Base-by-base conservation (phyloP, 2,113 vertebrate genomes). In the Dicaeum eximium region DNA sequence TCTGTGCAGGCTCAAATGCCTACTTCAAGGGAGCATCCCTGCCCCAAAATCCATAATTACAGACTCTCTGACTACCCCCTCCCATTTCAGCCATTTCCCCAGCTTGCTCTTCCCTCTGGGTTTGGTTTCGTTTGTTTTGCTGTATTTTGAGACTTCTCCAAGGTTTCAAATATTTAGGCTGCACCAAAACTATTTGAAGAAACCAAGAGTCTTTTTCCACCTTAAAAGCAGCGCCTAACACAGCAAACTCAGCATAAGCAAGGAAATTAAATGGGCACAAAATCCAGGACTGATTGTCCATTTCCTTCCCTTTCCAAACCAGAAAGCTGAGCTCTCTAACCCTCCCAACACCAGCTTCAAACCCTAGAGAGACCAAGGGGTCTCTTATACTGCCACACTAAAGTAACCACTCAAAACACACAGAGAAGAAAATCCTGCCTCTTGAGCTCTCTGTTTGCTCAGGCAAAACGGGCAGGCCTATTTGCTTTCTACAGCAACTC, bases 291-390 rank as follows among this genome's bases (percentile, higher is more conserved):
- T 51, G 73, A 85, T 72, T 95, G 82, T 66, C 70, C 70, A 82
- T 81, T 95, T 95, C 92, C 96, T 96, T 94, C 91, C 95, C 88
- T 67, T 85, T 62, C 81, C 74, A 94, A 91, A 81, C 77, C 94
- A 95, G 83, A 90, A 95, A 83, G 71, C 57, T 64, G 51, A 95
- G 87, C 31, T 87, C 73, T 75, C 56, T 38, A 94, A 80, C 60
- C 42, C 44, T 92, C 65, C 56, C 78, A 87, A 82, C 84, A 90
- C 38, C 61, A 94, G 57, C 48, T 78, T 83, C 57, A 87, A 66
- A 47, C 73, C 81, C 73, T 40, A 67, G 65, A 91, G 93, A 90
- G n/a, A 75, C 80, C 44, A 58, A 91, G 51, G 65, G 90, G 44
- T 93, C 81, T 80, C 61, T 87, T 71, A 85, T 1, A 85, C 64